Conservation (phyloP, 2,797 vertebrate genomes). For the Peromyscus attwateri region DNA sequence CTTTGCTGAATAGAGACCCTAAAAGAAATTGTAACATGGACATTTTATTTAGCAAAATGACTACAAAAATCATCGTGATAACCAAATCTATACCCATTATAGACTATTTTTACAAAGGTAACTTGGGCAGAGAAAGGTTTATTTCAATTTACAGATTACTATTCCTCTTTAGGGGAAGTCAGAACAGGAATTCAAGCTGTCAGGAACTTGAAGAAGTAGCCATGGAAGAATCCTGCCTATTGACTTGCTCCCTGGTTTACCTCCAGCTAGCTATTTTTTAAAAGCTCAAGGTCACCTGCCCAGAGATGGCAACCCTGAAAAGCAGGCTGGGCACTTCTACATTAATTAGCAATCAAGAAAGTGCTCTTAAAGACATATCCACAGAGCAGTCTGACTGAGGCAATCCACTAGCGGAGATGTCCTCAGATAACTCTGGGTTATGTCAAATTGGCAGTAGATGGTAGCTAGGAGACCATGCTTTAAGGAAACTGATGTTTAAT, state of each 20-base stretch:
- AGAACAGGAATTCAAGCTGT: background rate
- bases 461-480: background rate
- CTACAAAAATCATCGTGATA: constrained; percentile 74
- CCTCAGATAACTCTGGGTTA: background rate
- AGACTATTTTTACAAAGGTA: background rate
- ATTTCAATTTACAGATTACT: background rate
- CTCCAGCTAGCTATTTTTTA: background rate
- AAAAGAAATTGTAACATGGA: constrained; percentile 79
- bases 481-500: constrained; percentile 71
- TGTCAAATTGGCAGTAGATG: background rate
- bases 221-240: background rate
- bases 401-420: background rate
- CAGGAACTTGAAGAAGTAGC: background rate
- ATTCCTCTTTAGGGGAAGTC: background rate
- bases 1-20: constrained; percentile 77
- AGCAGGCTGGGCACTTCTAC: background rate
- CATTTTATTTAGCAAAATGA: constrained; percentile 72
- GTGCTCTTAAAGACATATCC: background rate
- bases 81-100: constrained; percentile 36
- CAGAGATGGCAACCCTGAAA: background rate
- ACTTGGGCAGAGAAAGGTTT: too few species aligned
- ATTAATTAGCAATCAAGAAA: background rate
- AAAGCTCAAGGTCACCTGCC: background rate
- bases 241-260: background rate
- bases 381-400: background rate